A percentile compares a stretch with the other conserved stretches of the same genome.
Evolutionary conservation across 2,888 invertebrate genomes (phyloP).

Genomic region (Enoplolaimus lenunculus): DNA sequence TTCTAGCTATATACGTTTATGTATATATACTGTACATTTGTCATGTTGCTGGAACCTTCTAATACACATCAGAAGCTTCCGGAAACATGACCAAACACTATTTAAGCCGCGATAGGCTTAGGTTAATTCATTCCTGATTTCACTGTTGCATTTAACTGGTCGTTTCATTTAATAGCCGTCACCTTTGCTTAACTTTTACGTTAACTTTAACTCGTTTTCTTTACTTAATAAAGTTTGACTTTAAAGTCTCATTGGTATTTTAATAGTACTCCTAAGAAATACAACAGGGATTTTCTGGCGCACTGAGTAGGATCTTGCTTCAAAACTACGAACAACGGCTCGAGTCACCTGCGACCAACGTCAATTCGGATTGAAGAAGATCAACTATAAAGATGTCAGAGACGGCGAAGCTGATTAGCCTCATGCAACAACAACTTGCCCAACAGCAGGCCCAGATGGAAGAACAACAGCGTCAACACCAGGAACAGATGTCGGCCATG

Average conservation of each 20-base stretch:
- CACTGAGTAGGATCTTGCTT: constrained; percentile 9
- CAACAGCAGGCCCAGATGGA: constrained; percentile 11
- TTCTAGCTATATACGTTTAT: too few species aligned
- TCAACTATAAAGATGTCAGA: constrained; percentile 7
- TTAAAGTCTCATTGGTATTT: background rate
- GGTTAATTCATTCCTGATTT: too few species aligned
- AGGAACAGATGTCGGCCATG: constrained; percentile 11
- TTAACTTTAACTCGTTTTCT: too few species aligned
- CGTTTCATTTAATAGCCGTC: too few species aligned
- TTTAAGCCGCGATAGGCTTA: too few species aligned
- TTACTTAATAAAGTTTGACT: background rate
- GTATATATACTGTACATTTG: too few species aligned
- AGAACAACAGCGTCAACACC: constrained; percentile 7
- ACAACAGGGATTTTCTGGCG: constrained; percentile 11
- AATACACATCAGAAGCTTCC: too few species aligned
- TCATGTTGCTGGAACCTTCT: too few species aligned
- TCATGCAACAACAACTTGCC: constrained; percentile 9
- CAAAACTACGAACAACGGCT: constrained; percentile 9
- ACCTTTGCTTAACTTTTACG: too few species aligned
- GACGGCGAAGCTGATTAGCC: constrained; percentile 9
- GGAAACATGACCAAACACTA: too few species aligned
- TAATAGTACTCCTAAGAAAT: background rate
- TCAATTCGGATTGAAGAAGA: constrained; percentile 11
- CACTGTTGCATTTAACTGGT: too few species aligned
- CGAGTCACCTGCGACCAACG: constrained; percentile 1